Evolutionary conservation across 2,113 vertebrate species (phyloP), one percentile per base, ranked within the genome.

Genomic region (Gulo gulo): DNA sequence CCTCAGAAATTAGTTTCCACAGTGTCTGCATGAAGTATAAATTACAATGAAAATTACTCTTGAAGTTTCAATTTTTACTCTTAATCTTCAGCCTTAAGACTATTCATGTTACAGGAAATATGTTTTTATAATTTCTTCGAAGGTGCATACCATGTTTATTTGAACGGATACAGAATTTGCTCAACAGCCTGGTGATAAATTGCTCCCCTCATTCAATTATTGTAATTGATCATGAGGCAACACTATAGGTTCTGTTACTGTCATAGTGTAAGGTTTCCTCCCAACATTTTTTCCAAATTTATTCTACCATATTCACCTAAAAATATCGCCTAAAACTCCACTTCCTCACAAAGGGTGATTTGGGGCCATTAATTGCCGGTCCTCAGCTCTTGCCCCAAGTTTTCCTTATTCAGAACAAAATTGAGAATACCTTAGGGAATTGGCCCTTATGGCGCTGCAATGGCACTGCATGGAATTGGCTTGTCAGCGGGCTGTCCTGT

Each of bases 371-470:
- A 42, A 71, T 2, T 47, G 55, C 42, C 21, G 39, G 21, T 15
- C 31, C 21, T 21, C 26, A 88, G 26, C 21, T 31, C 13, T 73
- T 91, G 11, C 18, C 52, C 52, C 82, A 67, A 59, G 10, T 61
- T 83, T 94, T 73, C 36, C 88, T 80, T n/a, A 61, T 31, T 67
- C 9, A 79, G 80, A 69, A 50, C 23, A 65, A 67, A 65, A 36
- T 29, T 26, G 74, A 79, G 76, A 67, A 39, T 81, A 39, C 3
- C 18, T 82, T 2, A 65, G 23, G 6, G 34, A 29, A 13, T 9
- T 36, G 45, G 59, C 63, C 9, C n/a, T 73, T 87, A 52, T 24
- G 21, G 26, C 18, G 6, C 4, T n/a, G 45, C 50, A 36, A 50
- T 15, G 31, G 29, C 15, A 2, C 21, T 82, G 6, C 3, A 1